Conservation (phyloP, 2,113 vertebrate species). For the Pterophyllum scalare region DNA sequence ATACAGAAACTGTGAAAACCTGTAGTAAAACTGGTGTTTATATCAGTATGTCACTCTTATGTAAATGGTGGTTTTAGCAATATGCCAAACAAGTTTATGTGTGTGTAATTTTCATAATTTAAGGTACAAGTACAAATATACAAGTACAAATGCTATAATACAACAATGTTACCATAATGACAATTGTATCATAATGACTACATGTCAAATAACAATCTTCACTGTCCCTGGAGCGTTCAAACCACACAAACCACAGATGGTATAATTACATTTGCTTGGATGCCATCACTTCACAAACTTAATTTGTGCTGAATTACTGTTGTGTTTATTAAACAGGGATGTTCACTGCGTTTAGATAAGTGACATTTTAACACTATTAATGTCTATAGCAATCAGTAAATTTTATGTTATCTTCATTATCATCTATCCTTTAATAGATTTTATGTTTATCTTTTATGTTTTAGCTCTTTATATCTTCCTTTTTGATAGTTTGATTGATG, state of each 20-base stretch:
- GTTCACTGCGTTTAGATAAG: conserved; percentile 20
- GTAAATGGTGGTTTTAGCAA: no score
- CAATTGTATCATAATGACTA: conserved; percentile 20
- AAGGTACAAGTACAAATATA: background rate
- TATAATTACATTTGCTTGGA: conserved; percentile 55
- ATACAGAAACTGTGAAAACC: background rate
- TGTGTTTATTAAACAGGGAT: conserved; percentile 26
- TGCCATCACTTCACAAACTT: conserved; percentile 52
- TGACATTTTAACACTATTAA: conserved; percentile 8
- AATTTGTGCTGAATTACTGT: conserved; percentile 44
- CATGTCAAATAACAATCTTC: conserved; percentile 44
- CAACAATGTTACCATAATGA: conserved; percentile 22
- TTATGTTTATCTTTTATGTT: background rate
- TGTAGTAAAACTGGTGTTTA: no score
- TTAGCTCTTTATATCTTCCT: conserved; percentile 9
- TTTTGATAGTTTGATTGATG: conserved; percentile 10
- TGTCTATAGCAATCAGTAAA: conserved; percentile 3
- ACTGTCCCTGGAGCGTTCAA: conserved; percentile 38
- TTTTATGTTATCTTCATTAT: background rate
- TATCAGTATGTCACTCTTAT: no score
- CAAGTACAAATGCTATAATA: conserved; percentile 8
- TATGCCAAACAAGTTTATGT: background rate
- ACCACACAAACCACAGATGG: conserved; percentile 58
- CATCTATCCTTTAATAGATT: background rate
- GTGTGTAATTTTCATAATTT: background rate